phyloP scores from a whole-genome alignment of 2,888 invertebrate genomes.

The Tachystola acroxantha region DNA sequence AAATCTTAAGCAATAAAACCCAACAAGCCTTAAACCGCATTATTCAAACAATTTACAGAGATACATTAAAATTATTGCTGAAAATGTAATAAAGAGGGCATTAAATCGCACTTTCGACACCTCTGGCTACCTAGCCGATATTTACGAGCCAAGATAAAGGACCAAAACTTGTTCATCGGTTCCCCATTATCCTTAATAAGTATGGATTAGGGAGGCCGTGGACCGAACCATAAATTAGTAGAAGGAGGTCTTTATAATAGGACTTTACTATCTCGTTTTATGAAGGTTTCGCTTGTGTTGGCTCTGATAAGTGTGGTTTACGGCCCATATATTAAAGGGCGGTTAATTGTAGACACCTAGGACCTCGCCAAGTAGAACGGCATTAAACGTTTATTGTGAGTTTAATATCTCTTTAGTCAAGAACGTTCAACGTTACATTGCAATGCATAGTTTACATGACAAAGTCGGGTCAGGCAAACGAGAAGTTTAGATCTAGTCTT shows the following conservation, averaged over 20 bases:
- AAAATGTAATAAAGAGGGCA: slow-evolving; percentile 47
- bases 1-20: slow-evolving; percentile 28
- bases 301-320: slow-evolving; percentile 63
- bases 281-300: slow-evolving; percentile 47
- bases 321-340: slow-evolving; percentile 51
- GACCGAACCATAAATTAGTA: slow-evolving; percentile 60
- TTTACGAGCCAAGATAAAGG: slow-evolving; percentile 66
- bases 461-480: no score
- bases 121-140: slow-evolving; percentile 53
- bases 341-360: slow-evolving; percentile 44
- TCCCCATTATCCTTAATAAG: slow-evolving; percentile 75
- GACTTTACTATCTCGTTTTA: slow-evolving; percentile 59
- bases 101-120: slow-evolving; percentile 61
- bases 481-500: no score
- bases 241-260: slow-evolving; percentile 60
- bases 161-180: slow-evolving; percentile 69
- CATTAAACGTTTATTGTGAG: slow-evolving; percentile 25
- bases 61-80: slow-evolving; percentile 43
- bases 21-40: slow-evolving; percentile 26
- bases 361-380: slow-evolving; percentile 21
- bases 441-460: no score
- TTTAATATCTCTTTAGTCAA: neutral
- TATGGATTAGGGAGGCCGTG: slow-evolving; percentile 65
- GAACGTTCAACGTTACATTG: neutral
- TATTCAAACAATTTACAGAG: slow-evolving; percentile 24